Evolutionary conservation across 2,888 invertebrate species (phyloP).

Genomic region (Synergus laeviventris): DNA sequence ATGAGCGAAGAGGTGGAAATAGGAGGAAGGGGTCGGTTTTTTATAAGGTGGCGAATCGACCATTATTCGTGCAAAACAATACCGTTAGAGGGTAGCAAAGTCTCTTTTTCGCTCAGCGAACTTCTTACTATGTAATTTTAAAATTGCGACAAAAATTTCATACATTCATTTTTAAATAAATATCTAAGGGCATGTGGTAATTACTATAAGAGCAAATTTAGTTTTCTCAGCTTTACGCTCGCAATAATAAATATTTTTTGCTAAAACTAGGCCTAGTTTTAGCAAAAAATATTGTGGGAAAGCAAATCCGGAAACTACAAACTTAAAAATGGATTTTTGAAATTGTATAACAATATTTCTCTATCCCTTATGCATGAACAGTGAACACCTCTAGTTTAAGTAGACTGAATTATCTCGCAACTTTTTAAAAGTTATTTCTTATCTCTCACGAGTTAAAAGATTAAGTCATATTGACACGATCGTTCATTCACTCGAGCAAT

Average conservation of each 20-base stretch:
- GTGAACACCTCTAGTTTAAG: neutral
- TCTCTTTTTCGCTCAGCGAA: neutral
- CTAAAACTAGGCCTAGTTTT: no score
- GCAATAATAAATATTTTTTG: no score
- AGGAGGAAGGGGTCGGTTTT: neutral
- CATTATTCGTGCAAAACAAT: slow-evolving; percentile 18
- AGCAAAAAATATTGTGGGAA: no score
- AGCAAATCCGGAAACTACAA: neutral
- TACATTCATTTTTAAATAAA: no score
- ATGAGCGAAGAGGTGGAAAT: neutral
- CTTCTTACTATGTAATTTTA: no score
- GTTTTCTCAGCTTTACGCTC: no score
- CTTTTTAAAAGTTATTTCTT: neutral
- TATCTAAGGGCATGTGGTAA: no score
- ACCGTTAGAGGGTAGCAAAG: slow-evolving; percentile 29
- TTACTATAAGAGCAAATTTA: no score
- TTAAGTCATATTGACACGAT: slow-evolving; percentile 13
- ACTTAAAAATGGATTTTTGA: neutral
- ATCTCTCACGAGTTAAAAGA: slow-evolving; percentile 1
- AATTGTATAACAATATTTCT: neutral
- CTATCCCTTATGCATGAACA: neutral
- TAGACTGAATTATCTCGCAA: neutral
- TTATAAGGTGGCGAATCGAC: neutral
- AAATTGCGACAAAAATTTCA: no score
- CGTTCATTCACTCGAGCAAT: slow-evolving; percentile 12